A percentile compares a stretch with the other conserved stretches of the same genome.
Evolutionary conservation across 2,113 vertebrate species (phyloP).

Genomic region (Tursiops truncatus): DNA sequence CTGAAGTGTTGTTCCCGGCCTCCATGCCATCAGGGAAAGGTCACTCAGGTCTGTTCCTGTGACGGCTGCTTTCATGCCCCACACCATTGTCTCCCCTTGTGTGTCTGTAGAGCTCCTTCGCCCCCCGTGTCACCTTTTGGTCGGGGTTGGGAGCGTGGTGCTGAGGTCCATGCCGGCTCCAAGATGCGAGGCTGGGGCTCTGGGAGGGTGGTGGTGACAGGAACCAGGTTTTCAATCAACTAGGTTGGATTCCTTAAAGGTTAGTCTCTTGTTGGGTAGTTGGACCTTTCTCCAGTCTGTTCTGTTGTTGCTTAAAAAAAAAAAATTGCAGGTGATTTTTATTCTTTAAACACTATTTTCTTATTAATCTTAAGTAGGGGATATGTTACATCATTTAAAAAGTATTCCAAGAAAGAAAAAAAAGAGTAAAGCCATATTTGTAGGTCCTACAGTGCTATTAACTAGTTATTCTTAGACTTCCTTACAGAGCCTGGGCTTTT

Average conservation of each 20-base stretch:
- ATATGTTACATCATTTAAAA: neutral
- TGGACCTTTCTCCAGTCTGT: neutral
- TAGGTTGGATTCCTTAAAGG: neutral
- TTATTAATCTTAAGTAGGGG: neutral
- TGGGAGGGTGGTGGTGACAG: neutral
- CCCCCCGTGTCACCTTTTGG: neutral
- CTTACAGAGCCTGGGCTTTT: neutral
- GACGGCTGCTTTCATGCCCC: neutral
- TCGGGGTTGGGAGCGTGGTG: neutral
- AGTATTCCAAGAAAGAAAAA: neutral
- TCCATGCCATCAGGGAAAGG: neutral
- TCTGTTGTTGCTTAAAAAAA: neutral
- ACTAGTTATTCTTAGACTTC: neutral
- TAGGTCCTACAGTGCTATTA: too few species aligned
- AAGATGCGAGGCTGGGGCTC: neutral
- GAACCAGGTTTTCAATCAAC: neutral
- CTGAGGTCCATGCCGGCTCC: neutral
- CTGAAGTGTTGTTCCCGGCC: neutral
- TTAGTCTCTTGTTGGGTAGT: neutral
- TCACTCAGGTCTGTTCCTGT: accelerated
- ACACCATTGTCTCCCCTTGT: accelerated
- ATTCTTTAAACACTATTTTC: neutral
- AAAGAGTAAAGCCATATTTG: neutral
- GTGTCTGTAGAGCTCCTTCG: neutral
- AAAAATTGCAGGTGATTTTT: neutral